phyloP scores from a whole-genome alignment of 2,113 vertebrate species.

The Chrysochloris asiatica region DNA sequence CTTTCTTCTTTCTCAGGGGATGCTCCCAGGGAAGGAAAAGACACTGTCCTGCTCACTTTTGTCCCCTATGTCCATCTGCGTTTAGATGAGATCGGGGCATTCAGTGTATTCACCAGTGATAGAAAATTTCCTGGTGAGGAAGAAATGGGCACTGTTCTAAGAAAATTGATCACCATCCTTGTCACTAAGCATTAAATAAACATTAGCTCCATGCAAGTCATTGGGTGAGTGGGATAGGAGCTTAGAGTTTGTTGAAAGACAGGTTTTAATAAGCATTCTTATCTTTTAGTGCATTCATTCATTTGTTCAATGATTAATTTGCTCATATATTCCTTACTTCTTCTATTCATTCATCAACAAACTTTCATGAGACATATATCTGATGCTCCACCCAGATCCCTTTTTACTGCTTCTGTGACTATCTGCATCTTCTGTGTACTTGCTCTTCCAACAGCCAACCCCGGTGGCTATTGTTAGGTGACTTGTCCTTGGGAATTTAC shows the following conservation, averaged over 20 bases:
- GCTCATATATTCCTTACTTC: background rate
- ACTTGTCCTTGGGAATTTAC: too few relatives aligned
- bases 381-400: background rate
- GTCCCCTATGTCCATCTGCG: rapidly evolving
- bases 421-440: background rate
- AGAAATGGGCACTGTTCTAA: background rate
- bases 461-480: background rate
- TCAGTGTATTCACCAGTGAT: background rate
- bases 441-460: background rate
- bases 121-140: background rate
- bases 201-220: background rate
- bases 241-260: too few relatives aligned
- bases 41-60: background rate
- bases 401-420: background rate
- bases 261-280: background rate
- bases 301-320: constrained; percentile 12
- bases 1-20: background rate
- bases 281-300: background rate
- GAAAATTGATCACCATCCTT: background rate
- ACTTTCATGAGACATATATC: background rate
- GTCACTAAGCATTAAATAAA: background rate
- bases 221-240: too few relatives aligned
- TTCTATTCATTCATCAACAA: background rate
- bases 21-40: background rate
- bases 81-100: rapidly evolving